Base-by-base conservation (phyloP, 2,797 vertebrate species). In the Arnoldichthys spilopterus region DNA sequence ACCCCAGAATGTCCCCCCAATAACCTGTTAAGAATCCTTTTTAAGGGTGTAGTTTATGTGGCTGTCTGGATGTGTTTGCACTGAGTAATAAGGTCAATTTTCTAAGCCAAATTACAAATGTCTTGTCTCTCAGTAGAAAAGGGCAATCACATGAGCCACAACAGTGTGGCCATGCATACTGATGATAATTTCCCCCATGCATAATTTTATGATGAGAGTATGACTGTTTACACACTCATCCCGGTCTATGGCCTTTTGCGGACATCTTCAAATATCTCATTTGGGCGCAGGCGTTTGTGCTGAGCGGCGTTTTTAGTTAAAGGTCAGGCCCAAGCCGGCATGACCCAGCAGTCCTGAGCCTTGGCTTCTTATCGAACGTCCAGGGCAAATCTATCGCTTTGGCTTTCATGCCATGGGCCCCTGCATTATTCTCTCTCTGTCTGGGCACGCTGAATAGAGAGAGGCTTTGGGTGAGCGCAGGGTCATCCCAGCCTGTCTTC, bases 401-500 rank as follows among this genome's bases (percentile, higher is more conserved):
- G 78, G 37, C 83, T 89, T 91, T 88, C 84, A 86, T 87, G 83
- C 89, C 83, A 69, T 70, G 73, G 72, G 30, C 69, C 13, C 22
- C 67, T 80, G 59, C 30, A 51, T 61, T 74, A 64, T 59, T 54
- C 74, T 45, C 76, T 84, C 64, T 77, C 58, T 76, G 82, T 87
- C 85, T 87, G 84, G 74, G 76, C 30, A 13, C 43, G 20, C 80
- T 82, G 75, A 82, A 67, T 56, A 34, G 43, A 84, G 80, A 82
- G 82, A 75, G 81, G 76, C 71, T 73, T 70, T 82, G 85, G 85
- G 81, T 85, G 83, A 90, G 89, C 81, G 82, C 88, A 88, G 90
- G 91, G 91, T 92, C 91, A 87, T 63, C 47, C 32, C 9, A 58
- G 77, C 82, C 81, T 90, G 87, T 91, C 87, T 84, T 79, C 88